phyloP scores from a whole-genome alignment of 1,140 invertebrate genomes.

The Bombyx mandarina region DNA sequence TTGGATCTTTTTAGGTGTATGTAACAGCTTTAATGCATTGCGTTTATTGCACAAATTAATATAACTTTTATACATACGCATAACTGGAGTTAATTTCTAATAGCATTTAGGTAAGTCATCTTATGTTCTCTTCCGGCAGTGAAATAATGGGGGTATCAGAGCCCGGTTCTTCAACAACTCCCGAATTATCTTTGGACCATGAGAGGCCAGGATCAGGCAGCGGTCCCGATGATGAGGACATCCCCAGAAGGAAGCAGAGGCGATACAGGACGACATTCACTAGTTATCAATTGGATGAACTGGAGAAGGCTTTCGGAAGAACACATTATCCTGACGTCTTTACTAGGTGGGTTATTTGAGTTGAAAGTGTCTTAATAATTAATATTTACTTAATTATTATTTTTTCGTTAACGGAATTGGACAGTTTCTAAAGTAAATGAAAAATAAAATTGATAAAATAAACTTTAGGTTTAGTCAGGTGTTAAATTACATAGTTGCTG shows the following conservation, averaged over 20 bases:
- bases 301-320: constrained; percentile 96
- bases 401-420: too few relatives aligned
- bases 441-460: too few relatives aligned
- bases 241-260: constrained; percentile 91
- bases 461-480: too few relatives aligned
- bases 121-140: too few relatives aligned
- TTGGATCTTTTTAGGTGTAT: too few relatives aligned
- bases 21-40: background rate
- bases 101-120: too few relatives aligned
- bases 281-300: constrained; percentile 94
- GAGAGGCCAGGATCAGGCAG: constrained; percentile 80
- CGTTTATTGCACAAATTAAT: background rate
- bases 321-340: constrained; percentile 99
- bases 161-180: constrained; percentile 38
- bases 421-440: too few relatives aligned
- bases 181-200: constrained; percentile 71
- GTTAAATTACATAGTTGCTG: too few relatives aligned
- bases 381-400: too few relatives aligned
- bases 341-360: constrained; percentile 82
- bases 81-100: too few relatives aligned
- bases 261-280: constrained; percentile 95
- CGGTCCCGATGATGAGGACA: constrained; percentile 85
- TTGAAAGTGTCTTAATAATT: too few relatives aligned
- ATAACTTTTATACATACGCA: background rate
- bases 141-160: constrained; percentile 52